Base-by-base conservation (phyloP, 1,140 invertebrate genomes). In the Globodera ellingtonae region DNA sequence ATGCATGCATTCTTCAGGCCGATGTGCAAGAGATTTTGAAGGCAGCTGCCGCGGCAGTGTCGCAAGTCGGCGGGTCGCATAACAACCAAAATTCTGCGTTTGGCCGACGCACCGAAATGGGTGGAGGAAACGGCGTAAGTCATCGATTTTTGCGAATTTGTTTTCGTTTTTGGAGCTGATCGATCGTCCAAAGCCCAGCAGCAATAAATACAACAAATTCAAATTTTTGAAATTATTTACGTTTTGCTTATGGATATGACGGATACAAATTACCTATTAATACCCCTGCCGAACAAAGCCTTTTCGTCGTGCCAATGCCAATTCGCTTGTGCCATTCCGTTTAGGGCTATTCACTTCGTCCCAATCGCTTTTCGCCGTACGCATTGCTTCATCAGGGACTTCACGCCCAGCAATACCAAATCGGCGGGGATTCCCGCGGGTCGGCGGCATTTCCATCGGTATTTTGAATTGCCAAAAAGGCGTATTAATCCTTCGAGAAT, bases 11-110 rank as follows among this genome's bases (percentile, higher is more conserved):
- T 66, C 8, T 52, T 52, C 13, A 77, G 59, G 75, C 75, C 13
- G 75, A 77, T 77, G 75, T 77, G 15, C 75, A 77, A 15, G 75
- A 77, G 21, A 77, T 77, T 15, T 4, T 77, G 69, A 77, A 77
- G 50, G 75, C 75, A 6, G 62, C 75, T 0, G 75, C 75, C 35
- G 62, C 52, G 18, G 79, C 59, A 15, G 77, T 65, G 56, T 73
- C 59, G n/a, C 72, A 71, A 72, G 48, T 72, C 44, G 46, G 78
- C 48, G 73, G 9, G 15, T n/a, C 56, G 4, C 35, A 66, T 35
- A 24, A n/a, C n/a, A 4, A 59, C 5, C 15, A 10, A 15, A 5
- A 18, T 18, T 0, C 56, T 15, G 56, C 56, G 56, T 59, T 15
- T 59, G 56, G 56, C 56, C 5, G 56, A 59, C 56, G 56, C 56